These are phyloP conservation scores for Cheilosia soror DNA, from an alignment of 2,888 invertebrate genomes.

Conservation along the genomic window DNA sequence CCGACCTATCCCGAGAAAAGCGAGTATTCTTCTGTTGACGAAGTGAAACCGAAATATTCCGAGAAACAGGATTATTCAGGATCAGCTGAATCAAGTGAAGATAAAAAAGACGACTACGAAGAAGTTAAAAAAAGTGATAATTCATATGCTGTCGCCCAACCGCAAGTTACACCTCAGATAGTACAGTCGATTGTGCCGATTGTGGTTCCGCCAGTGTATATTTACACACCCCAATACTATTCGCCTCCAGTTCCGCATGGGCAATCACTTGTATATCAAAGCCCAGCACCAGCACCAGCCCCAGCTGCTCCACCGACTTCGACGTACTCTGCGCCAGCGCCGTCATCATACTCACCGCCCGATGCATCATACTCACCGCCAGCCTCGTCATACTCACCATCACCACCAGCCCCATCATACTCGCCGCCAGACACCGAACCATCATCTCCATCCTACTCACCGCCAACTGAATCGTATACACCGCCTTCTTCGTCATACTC, in stretches of 20 bases:
- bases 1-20: conserved; percentile 11
- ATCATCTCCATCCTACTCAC: conserved; percentile 4
- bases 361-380: conserved; percentile 18
- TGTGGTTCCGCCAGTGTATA: conserved; percentile 35
- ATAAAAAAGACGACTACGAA: conserved; percentile 29
- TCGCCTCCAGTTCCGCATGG: too few species aligned
- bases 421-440: not conserved
- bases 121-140: conserved; percentile 33
- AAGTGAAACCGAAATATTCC: not conserved
- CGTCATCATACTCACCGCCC: conserved; percentile 21
- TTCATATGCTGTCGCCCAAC: not conserved
- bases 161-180: conserved; percentile 30
- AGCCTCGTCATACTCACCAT: conserved; percentile 3
- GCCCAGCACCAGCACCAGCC: conserved; percentile 14
- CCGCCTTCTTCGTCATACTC: conserved; percentile 43
- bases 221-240: conserved; percentile 33
- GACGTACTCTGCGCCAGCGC: conserved; percentile 18
- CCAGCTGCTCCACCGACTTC: conserved; percentile 7
- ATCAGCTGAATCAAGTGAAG: conserved; percentile 8
- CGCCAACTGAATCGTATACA: conserved; percentile 11
- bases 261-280: too few species aligned
- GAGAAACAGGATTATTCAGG: not conserved
- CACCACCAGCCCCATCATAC: conserved; percentile 15
- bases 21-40: not conserved
- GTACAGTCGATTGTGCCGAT: conserved; percentile 62